These are phyloP conservation scores for Drosophila lutescens DNA, from an alignment of 2,888 invertebrate species.

Conservation along the genomic window DNA sequence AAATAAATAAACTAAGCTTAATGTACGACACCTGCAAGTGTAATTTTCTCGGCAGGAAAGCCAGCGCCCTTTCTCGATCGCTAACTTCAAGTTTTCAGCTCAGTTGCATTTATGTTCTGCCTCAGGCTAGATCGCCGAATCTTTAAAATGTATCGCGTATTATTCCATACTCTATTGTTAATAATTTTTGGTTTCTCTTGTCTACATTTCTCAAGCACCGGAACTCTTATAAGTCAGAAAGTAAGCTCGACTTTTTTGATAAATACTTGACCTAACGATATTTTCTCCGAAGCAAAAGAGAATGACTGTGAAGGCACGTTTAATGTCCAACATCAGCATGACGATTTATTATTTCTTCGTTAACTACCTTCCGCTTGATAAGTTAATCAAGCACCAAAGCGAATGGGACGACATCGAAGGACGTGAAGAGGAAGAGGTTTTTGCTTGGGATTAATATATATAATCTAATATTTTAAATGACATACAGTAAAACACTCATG, in stretches of 20 bases:
- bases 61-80: background rate
- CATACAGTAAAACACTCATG: background rate
- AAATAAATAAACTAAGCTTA: constrained; percentile 72
- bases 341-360: background rate
- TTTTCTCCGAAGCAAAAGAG: constrained; percentile 9
- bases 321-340: constrained; percentile 30
- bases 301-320: constrained; percentile 21
- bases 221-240: background rate
- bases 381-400: background rate
- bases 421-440: background rate
- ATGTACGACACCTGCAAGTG: constrained; percentile 45
- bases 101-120: background rate
- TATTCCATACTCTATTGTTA: background rate
- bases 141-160: constrained; percentile 2
- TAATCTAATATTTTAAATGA: too few species aligned
- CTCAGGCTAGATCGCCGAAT: background rate
- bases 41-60: constrained; percentile 11
- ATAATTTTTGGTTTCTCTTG: background rate
- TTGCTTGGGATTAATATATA: background rate
- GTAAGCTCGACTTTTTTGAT: background rate
- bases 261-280: too few species aligned
- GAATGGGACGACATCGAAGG: background rate
- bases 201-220: background rate
- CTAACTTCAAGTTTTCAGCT: background rate
- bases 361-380: background rate